A percentile compares a stretch with the other conserved stretches of the same genome.
phyloP scores from a whole-genome alignment of 37 sponge, comb jelly and placozoan species.

The Eunapius fragilis region DNA sequence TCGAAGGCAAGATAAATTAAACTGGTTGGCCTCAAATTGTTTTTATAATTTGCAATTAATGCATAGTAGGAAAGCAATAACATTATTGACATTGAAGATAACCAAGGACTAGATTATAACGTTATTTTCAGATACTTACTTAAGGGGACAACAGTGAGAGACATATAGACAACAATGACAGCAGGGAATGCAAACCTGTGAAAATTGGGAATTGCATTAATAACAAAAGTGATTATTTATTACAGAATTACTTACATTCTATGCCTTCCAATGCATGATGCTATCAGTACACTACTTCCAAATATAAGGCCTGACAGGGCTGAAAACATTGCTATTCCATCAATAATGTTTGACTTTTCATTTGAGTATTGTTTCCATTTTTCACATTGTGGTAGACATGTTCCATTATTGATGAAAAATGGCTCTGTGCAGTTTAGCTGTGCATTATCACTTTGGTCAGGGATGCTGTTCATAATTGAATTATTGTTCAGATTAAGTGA shows the following conservation, averaged over 20 bases:
- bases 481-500: too few species aligned
- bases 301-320: not conserved
- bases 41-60: too few species aligned
- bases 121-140: not conserved
- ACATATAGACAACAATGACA: not conserved
- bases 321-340: not conserved
- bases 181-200: constrained; percentile 1
- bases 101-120: not conserved
- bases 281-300: constrained; percentile 23
- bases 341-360: not conserved
- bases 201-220: not conserved
- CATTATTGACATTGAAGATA: not conserved
- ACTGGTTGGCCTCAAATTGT: too few species aligned
- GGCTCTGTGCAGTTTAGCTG: not conserved
- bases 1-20: too few species aligned
- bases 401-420: not conserved
- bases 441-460: not conserved
- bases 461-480: too few species aligned
- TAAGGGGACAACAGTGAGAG: not conserved
- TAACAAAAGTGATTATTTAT: not conserved
- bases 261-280: constrained; percentile 25
- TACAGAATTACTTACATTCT: constrained; percentile 31
- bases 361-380: not conserved
- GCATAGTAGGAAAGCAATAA: not conserved
- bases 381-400: constrained; percentile 11